phyloP scores from a whole-genome alignment of 37 sponge, comb jelly and placozoan species.

The Beroe forskalii region DNA sequence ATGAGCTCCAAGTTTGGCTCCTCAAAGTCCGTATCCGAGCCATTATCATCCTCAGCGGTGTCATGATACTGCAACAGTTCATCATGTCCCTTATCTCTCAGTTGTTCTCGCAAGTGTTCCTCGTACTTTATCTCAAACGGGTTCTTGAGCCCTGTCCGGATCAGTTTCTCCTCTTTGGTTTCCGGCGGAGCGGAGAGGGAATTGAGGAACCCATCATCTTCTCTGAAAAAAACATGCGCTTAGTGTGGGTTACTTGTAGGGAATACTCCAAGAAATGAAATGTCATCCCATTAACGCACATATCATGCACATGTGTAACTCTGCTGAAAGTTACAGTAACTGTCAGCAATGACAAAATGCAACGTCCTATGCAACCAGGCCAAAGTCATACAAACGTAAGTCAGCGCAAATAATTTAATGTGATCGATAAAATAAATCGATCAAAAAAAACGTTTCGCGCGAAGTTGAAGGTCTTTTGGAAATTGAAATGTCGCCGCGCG shows the following conservation, averaged over 20 bases:
- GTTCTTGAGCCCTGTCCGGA: conserved; percentile 17
- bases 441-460: neutral
- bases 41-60: conserved; percentile 3
- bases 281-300: too few relatives aligned
- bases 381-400: too few relatives aligned
- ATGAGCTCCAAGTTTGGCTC: conserved; percentile 54
- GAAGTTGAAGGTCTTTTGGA: neutral
- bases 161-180: conserved; percentile 28
- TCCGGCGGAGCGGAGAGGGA: neutral
- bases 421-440: neutral
- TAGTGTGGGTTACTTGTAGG: too few relatives aligned
- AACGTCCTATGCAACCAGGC: too few relatives aligned
- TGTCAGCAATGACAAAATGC: too few relatives aligned
- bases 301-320: too few relatives aligned
- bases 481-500: neutral
- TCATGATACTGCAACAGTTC: conserved; percentile 48
- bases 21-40: conserved; percentile 62
- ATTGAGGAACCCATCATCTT: conserved; percentile 37
- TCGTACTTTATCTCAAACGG: conserved; percentile 55
- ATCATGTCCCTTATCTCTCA: neutral
- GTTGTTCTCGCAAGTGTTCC: neutral
- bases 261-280: too few relatives aligned
- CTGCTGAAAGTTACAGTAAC: too few relatives aligned
- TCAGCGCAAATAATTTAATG: neutral
- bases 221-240: conserved; percentile 55